Conservation (phyloP, 2,888 invertebrate genomes). For the Drosophila suboccidentalis region DNA sequence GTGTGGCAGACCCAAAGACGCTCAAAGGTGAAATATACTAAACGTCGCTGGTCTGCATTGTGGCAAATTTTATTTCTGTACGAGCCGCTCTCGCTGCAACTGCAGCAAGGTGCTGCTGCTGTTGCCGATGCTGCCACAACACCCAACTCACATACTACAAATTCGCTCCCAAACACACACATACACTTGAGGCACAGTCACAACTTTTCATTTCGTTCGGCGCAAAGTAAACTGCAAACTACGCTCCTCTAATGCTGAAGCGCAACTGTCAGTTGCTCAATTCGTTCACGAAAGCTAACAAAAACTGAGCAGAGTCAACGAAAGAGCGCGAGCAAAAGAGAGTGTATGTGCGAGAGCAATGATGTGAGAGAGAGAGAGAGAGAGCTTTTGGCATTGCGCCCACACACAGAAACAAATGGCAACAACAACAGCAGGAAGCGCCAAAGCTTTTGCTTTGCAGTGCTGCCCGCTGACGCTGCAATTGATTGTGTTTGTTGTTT, state of each 20-base stretch:
- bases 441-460: conserved; percentile 53
- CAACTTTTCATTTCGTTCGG: conserved; percentile 73
- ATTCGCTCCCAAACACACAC: conserved; percentile 18
- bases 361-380: conserved; percentile 18
- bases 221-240: conserved; percentile 72
- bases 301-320: conserved; percentile 11
- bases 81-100: conserved; percentile 52
- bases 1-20: conserved; percentile 65
- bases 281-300: conserved; percentile 57
- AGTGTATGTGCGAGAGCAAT: conserved; percentile 3
- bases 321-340: conserved; percentile 1
- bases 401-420: conserved; percentile 12
- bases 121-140: conserved; percentile 29
- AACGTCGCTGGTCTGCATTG: conserved; percentile 26
- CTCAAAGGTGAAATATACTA: conserved; percentile 83
- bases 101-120: conserved; percentile 50
- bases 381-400: conserved; percentile 52
- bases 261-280: conserved; percentile 81
- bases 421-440: conserved; percentile 50
- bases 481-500: conserved; percentile 45
- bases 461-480: conserved; percentile 39
- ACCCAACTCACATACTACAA: conserved; percentile 12
- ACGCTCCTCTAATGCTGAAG: conserved; percentile 71
- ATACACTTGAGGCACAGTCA: conserved; percentile 7
- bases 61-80: conserved; percentile 67